Percentiles rank a stretch among this genome's conserved stretches.
Conservation (phyloP, 2,888 invertebrate genomes). For the Lathronympha strigana region DNA sequence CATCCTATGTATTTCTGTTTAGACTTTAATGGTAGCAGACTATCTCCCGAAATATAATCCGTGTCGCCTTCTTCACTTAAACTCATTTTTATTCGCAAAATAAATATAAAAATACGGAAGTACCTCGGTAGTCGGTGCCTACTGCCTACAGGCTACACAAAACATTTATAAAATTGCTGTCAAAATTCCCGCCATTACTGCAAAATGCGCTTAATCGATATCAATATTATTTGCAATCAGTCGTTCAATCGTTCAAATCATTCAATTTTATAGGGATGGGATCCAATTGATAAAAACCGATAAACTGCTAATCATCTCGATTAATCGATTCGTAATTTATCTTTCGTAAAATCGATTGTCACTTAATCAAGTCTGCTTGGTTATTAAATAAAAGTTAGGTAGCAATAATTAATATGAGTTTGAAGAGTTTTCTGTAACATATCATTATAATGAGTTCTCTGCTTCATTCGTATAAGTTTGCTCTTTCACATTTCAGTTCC, state of each 20-base stretch:
- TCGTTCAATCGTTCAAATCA: background rate
- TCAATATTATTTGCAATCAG: too few relatives aligned
- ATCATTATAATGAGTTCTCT: too few relatives aligned
- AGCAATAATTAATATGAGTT: too few relatives aligned
- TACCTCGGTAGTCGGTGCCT: too few relatives aligned
- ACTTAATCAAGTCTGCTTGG: too few relatives aligned
- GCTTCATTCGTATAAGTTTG: too few relatives aligned
- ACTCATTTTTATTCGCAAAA: slow-evolving; percentile 24
- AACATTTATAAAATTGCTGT: background rate
- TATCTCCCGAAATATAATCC: background rate
- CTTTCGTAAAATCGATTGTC: too few relatives aligned
- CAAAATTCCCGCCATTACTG: slow-evolving; percentile 22
- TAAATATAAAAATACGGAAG: background rate
- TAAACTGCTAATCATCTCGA: background rate
- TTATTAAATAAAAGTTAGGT: too few relatives aligned
- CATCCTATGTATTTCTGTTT: slow-evolving; percentile 10
- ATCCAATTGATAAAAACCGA: background rate
- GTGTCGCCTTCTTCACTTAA: slow-evolving; percentile 18
- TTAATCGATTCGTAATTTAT: background rate
- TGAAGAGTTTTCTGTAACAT: too few relatives aligned
- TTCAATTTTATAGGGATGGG: slow-evolving; percentile 1
- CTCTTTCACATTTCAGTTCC: background rate
- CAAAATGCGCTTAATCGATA: too few relatives aligned
- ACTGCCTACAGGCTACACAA: background rate
- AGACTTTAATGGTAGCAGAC: slow-evolving; percentile 15